Base-by-base conservation (phyloP, 2,797 vertebrate genomes). In the Vultur gryphus region DNA sequence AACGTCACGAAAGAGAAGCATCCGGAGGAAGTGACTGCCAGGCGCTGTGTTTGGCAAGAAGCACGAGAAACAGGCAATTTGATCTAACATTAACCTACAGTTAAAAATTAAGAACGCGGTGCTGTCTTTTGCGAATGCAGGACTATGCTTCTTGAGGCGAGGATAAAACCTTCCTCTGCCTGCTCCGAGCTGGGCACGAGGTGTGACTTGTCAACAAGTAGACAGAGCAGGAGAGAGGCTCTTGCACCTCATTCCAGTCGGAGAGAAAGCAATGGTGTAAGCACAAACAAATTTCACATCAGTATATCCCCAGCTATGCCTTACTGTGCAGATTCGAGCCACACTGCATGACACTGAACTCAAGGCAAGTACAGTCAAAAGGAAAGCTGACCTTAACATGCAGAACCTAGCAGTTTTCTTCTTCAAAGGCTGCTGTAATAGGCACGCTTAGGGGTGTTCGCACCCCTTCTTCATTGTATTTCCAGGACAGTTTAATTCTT, bases 301-400 rank as follows among this genome's bases (percentile, higher is more conserved):
- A 4, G n/a, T 12, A 2, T 4, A 57, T 12, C 44, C 43, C 39
- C 44, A 29, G 16, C 61, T 15, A 9, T 2, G 6, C 58, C 43
- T 33, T 20, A 26, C 48, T 3, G 4, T 6, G 41, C 15, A 9
- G 65, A 5, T 31, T 26, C 2, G 0, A 61, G 4, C 55, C 37
- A 13, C 1, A 3, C 21, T 6, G 35, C 6, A 0, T 11, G 31
- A 23, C 28, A 4, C 1, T 16, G 15, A 25, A 41, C 49, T 55
- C 20, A 8, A 54, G 43, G 44, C n/a, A 41, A 57, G n/a, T 19
- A 37, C 12, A 16, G 18, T 2, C 31, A 26, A 28, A 72, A 33
- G 0, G 4, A 57, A 79, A 72, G 49, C 28, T 28, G 64, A 48
- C 9, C 55, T 37, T 17, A 35, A 23, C 37, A 6, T 2, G 4